A percentile compares a stretch with the other conserved stretches of the same genome.
phyloP scores from a whole-genome alignment of 2,113 vertebrate genomes.

The Ictidomys tridecemlineatus region DNA sequence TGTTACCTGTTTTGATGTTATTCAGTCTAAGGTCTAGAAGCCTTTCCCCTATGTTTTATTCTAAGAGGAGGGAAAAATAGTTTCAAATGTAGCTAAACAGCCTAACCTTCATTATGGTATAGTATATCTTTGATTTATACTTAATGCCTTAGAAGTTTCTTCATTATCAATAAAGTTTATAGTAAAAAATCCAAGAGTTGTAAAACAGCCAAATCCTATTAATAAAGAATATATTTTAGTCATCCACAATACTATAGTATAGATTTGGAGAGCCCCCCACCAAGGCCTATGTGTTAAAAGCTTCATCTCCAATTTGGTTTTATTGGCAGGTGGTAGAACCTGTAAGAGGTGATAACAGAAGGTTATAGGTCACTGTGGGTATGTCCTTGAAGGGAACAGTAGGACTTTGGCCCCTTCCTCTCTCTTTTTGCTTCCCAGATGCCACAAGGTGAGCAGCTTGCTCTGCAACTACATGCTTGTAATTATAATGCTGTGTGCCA shows the following conservation, averaged over 20 bases:
- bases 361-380: background rate
- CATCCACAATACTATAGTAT: background rate
- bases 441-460: background rate
- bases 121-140: background rate
- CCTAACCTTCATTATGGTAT: background rate
- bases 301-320: background rate
- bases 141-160: background rate
- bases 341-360: background rate
- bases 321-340: background rate
- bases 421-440: background rate
- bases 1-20: background rate
- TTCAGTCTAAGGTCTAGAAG: background rate
- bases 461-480: background rate
- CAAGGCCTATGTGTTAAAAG: background rate
- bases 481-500: too few relatives aligned
- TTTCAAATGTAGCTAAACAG: background rate
- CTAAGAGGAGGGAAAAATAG: background rate
- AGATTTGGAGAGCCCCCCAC: too few relatives aligned
- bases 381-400: too few relatives aligned
- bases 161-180: background rate
- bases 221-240: background rate
- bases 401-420: background rate
- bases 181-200: background rate
- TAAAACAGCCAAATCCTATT: background rate
- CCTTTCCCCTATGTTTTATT: background rate